Conservation (phyloP, 2,888 invertebrate species). For the Palloptera scutellata region DNA sequence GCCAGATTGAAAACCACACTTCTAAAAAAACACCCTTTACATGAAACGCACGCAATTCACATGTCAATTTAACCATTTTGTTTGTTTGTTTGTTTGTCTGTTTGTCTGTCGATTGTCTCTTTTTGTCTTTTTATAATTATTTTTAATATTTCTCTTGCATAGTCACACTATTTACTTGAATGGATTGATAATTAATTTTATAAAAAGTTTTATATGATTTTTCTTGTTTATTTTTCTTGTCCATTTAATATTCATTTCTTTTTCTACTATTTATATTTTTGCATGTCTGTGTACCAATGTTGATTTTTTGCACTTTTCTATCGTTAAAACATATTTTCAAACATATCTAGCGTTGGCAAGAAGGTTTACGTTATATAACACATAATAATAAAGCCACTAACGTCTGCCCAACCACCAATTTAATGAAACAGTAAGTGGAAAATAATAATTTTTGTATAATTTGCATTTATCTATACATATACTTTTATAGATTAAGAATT, state of each 20-base stretch:
- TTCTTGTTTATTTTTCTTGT: background rate
- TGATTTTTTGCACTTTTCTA: constrained; percentile 24
- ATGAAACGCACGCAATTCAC: background rate
- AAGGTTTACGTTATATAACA: constrained; percentile 85
- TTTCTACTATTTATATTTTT: constrained; percentile 13
- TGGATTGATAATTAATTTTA: constrained; percentile 1
- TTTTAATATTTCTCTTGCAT: background rate
- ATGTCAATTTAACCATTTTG: constrained; percentile 6
- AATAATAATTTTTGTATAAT: background rate
- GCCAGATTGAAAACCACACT: too few relatives aligned
- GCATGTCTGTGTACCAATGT: constrained; percentile 28
- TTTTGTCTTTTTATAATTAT: background rate
- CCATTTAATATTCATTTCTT: background rate
- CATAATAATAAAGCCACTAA: constrained; percentile 97
- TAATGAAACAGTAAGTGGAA: constrained; percentile 96
- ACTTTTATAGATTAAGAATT: too few relatives aligned
- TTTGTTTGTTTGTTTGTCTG: background rate
- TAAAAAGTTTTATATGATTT: background rate
- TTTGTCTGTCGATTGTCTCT: background rate
- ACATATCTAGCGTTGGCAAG: constrained; percentile 84
- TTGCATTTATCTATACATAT: too few relatives aligned
- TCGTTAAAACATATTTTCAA: constrained; percentile 31
- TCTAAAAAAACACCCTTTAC: too few relatives aligned
- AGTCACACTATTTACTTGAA: background rate
- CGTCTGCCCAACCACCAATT: constrained; percentile 91